Percentiles rank a stretch among this genome's conserved stretches.
Conservation (phyloP, 2,113 vertebrate genomes). For the Cryptotis parvus region DNA sequence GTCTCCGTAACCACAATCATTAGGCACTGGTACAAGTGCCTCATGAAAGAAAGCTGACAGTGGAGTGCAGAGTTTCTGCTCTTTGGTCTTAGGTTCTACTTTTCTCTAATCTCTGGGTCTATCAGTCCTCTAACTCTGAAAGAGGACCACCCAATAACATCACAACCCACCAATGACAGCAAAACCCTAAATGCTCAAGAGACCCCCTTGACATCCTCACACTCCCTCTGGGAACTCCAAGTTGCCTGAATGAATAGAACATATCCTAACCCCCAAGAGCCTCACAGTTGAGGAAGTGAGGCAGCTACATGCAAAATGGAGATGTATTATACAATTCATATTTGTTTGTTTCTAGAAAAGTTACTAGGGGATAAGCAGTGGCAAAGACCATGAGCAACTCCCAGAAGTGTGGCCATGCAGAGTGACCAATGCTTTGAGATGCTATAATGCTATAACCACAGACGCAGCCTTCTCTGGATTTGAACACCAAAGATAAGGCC, state of each 20-base stretch:
- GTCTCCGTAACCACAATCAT: not conserved
- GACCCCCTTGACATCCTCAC: not conserved
- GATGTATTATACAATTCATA: not conserved
- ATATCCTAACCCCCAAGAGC: not conserved
- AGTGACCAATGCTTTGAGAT: no score
- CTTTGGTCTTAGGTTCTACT: not conserved
- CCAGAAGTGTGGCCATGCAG: not conserved
- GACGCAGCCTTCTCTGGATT: not conserved
- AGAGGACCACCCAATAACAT: not conserved
- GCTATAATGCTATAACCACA: not conserved
- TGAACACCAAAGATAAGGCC: rapidly evolving
- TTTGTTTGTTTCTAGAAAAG: not conserved
- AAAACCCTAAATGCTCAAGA: not conserved
- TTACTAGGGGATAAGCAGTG: not conserved
- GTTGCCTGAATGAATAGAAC: not conserved
- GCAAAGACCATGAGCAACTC: not conserved
- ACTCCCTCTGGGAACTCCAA: no score
- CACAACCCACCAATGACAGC: not conserved
- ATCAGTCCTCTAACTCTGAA: not conserved
- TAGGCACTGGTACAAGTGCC: no score
- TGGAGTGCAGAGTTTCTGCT: not conserved
- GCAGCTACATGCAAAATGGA: not conserved
- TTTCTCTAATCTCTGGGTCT: not conserved
- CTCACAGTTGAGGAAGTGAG: no score
- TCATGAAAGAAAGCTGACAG: no score